A percentile compares a stretch with the other conserved stretches of the same genome.
These are phyloP conservation scores for Phoxinus phoxinus DNA, from an alignment of 2,113 vertebrate species.

Conservation along the genomic window DNA sequence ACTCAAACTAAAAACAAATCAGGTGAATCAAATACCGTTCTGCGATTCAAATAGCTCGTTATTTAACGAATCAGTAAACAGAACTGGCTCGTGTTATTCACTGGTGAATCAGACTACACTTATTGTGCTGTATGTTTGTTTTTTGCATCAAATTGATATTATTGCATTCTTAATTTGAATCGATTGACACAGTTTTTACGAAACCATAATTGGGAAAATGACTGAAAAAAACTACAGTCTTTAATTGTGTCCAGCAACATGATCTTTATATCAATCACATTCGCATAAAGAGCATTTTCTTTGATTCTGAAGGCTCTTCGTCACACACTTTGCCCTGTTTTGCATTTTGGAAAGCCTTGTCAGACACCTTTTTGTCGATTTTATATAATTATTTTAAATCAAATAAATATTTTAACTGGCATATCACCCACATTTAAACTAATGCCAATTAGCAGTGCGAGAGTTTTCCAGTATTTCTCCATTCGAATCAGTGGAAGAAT, in stretches of 20 bases:
- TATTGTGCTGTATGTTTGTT: neutral
- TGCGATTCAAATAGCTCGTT: neutral
- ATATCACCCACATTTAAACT: neutral
- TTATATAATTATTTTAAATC: neutral
- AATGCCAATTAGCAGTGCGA: neutral
- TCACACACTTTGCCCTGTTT: neutral
- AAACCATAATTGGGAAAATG: neutral
- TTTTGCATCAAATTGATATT: neutral
- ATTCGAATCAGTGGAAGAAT: neutral
- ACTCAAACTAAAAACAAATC: no score
- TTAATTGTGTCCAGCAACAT: neutral
- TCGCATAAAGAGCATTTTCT: neutral
- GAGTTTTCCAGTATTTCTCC: neutral
- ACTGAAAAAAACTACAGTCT: neutral
- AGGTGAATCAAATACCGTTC: neutral
- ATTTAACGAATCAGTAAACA: no score
- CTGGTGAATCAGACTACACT: neutral
- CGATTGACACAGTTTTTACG: neutral
- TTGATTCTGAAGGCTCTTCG: neutral
- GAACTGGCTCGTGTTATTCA: neutral
- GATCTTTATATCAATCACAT: no score
- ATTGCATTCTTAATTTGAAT: neutral
- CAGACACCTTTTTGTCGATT: neutral
- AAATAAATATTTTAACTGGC: neutral
- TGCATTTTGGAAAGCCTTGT: neutral